Base-by-base conservation (phyloP, 2,113 vertebrate genomes). In the Proterorhinus semilunaris region DNA sequence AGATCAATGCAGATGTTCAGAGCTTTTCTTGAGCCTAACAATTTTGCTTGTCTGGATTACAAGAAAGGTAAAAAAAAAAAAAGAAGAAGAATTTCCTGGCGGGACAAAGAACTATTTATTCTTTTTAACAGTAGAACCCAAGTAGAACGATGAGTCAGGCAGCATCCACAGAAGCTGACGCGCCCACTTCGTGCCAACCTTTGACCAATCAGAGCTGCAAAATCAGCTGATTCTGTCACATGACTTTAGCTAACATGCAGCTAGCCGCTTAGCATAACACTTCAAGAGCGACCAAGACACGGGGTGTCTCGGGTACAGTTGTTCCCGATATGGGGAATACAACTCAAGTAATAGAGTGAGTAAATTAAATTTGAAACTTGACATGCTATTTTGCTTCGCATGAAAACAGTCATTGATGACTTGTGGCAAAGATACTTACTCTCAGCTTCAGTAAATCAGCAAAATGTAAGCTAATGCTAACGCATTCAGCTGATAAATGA, bases 201-300 rank as follows among this genome's bases (percentile, higher is more conserved):
- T 81, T 84, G 76, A 76, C 85, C 83, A 81, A 79, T 12, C 76
- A 72, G 65, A 65, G 65, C 16, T 2, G 7, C 48, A 12, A 12
- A 57, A 80, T 87, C 91, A 92, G 89, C 90, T 92, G 91, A 83
- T 80, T 48, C 6, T 27, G 85, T 93, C 93, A 94, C 90, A 75
- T 94, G 93, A 93, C 83, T 52, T 1, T 0, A 9, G 74, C 67
- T 78, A 66, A 50, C 79, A 61, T 58, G 65, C 72, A 36, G 3
- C 48, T 72, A 80, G 44, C 63, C 55, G 15, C 8, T 13, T 69
- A 72, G 70, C 82, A 74, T 61, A 86, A 86, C 79, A 85, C 62
- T 13, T 49, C 4, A 17, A 13, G 6, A 67, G 27, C 55, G 5
- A n/a, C 44, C 6, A 16, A 13, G 8, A 61, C 53, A 63, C 6